Evolutionary conservation across 2,888 invertebrate species (phyloP), one percentile per base, ranked within the genome.

Genomic region (Rhimphoctona megacephalus): DNA sequence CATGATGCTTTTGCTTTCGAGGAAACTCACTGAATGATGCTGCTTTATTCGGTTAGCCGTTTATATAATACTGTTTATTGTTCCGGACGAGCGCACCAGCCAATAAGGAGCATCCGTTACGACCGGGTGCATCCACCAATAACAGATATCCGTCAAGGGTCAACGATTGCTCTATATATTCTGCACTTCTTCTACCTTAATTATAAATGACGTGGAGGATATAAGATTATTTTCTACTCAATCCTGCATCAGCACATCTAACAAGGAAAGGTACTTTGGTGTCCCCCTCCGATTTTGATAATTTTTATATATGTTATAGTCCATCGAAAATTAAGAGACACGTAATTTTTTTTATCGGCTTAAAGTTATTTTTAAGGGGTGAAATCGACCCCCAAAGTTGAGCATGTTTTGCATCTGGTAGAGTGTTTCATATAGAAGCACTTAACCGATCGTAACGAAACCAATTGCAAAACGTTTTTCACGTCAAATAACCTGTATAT

Each of bases 1-100:
- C 83, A 83, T 73, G 83, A 19, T 72, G 79, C 61, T 74, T 64
- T 5, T 72, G 36, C 61, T 77, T 70, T 25, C 70, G 4, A 54
- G 33, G 49, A 61, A 61, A 36, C 1, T 70, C 19, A 25, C 70
- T 61, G 82, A 83, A 83, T 83, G 77, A 83, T 76, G 61, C 61
- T 70, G n/a, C 49, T 33, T 36, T 11, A 19, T n/a, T 43, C 17
- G 30, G 19, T 1, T 43, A 17, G 43, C 39, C 69, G 69, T 30
- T 54, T 79, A 69, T 79, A 43, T 46, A 69, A 54, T 39, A n/a
- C 17, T 57, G 36, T 33, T 77, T 49, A 49, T 49, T 19, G 73
- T 73, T 73, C 54, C 54, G 33, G 54, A 22, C 14, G 36, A 54
- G 11, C n/a, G 33, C 72, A 11, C 66, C 49, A 54, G 67, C 67